Conservation (phyloP, 2,888 invertebrate species). For the Drepanosiphum platanoidis region DNA sequence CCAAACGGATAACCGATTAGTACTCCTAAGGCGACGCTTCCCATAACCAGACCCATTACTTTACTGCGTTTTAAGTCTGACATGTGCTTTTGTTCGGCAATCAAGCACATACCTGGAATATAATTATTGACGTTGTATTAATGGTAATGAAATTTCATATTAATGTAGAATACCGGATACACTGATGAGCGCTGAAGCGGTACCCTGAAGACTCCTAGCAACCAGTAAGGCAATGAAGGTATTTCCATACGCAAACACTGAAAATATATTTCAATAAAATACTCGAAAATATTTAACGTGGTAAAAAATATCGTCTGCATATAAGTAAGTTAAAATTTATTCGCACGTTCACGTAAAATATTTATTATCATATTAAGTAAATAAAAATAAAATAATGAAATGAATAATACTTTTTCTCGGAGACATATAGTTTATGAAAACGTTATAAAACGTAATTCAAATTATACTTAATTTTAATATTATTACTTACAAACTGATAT, state of each 20-base stretch:
- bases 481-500: conserved; percentile 75
- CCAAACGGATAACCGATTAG: conserved; percentile 85
- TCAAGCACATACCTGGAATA: conserved; percentile 77
- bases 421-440: too few relatives aligned
- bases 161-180: conserved; percentile 71
- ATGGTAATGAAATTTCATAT: not conserved
- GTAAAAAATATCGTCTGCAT: too few relatives aligned
- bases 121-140: not conserved
- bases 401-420: too few relatives aligned
- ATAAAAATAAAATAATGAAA: too few relatives aligned
- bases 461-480: not conserved
- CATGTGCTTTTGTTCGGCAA: conserved; percentile 73
- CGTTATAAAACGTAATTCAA: not conserved
- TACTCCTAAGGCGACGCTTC: conserved; percentile 83
- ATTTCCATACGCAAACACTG: conserved; percentile 82
- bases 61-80: conserved; percentile 69
- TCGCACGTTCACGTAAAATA: not conserved
- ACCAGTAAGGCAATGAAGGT: conserved; percentile 76
- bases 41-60: conserved; percentile 83
- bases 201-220: conserved; percentile 81
- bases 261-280: conserved; percentile 64
- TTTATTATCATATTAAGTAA: not conserved
- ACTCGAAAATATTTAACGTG: too few relatives aligned
- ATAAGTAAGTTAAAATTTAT: not conserved
- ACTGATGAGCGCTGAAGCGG: conserved; percentile 82